Base-by-base conservation (phyloP, 2,113 vertebrate genomes). In the Gavialis gangeticus region DNA sequence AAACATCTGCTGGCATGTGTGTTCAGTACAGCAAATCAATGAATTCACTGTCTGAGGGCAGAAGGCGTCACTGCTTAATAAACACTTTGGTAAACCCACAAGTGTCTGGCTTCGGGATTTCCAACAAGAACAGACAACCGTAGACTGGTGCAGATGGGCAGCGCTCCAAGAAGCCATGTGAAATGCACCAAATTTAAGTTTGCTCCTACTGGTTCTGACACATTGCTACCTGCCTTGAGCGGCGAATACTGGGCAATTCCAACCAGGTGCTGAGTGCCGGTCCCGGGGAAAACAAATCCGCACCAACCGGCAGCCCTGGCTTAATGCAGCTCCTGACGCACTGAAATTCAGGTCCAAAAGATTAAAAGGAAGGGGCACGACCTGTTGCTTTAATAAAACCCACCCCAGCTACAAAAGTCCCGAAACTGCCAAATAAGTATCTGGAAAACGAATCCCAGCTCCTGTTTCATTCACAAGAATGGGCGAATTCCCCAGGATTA, bases 11-110 rank as follows among this genome's bases (percentile, higher is more conserved):
- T 84, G 84, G 81, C 84, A 91, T 88, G 56, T 84, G 79, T 55
- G 24, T 62, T 86, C 93, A 85, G 75, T 77, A 58, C 91, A 94
- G 82, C 69, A 95, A 94, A 93, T 96, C 54, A 96, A 93, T 57
- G 85, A 88, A 91, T 82, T 63, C 79, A 91, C 37, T 95, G 76
- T 91, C 90, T 46, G 34, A 57, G 18, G 30, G 71, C 76, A 63
- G 59, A 27, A 77, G 28, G 55, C 16, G 56, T 82, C 75, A 75
- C 58, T 56, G 54, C 27, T 85, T 58, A 58, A 78, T 46, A 88
- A 90, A 86, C 56, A 63, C 67, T 59, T 82, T 89, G 78, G 67
- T 75, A 81, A 85, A 78, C 73, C 34, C 28, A 83, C 19, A 88
- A 79, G 86, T 77, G 55, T 67, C 64, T 89, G 71, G n/a, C 78